A percentile compares a stretch with the other conserved stretches of the same genome.
Evolutionary conservation across 2,113 vertebrate species (phyloP).

Genomic region (Lipophrys pholis): DNA sequence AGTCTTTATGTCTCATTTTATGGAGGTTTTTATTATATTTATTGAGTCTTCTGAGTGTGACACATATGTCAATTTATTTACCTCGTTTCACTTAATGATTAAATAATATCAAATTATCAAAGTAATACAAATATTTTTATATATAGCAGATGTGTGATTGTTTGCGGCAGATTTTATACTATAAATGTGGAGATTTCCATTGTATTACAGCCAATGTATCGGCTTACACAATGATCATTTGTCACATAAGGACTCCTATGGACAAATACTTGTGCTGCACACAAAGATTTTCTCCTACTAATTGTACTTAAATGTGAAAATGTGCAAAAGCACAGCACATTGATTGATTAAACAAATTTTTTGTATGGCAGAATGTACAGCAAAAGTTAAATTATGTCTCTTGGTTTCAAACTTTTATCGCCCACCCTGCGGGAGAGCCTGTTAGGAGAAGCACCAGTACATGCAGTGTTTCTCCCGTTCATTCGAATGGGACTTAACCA

Average conservation of each 20-base stretch:
- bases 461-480: not conserved
- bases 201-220: not conserved
- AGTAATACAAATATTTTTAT: not conserved
- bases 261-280: not conserved
- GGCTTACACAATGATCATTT: not conserved
- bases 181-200: not conserved
- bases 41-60: too few species aligned
- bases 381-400: not conserved
- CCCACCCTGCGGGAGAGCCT: not conserved
- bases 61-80: too few species aligned
- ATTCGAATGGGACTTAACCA: slow-evolving; percentile 16
- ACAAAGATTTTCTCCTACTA: not conserved
- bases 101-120: not conserved
- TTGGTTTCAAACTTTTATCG: slow-evolving; percentile 8
- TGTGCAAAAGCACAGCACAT: not conserved
- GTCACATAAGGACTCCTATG: not conserved
- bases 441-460: not conserved
- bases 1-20: too few species aligned
- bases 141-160: not conserved
- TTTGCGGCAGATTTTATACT: not conserved
- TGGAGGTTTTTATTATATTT: too few species aligned
- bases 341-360: slow-evolving; percentile 3
- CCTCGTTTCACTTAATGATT: too few species aligned
- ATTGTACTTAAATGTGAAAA: slow-evolving; percentile 1
- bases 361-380: too few species aligned